Percentiles rank a stretch among this genome's conserved stretches.
These are phyloP conservation scores for Pachypsylla venusta DNA, from an alignment of 1,140 invertebrate genomes.

Conservation along the genomic window DNA sequence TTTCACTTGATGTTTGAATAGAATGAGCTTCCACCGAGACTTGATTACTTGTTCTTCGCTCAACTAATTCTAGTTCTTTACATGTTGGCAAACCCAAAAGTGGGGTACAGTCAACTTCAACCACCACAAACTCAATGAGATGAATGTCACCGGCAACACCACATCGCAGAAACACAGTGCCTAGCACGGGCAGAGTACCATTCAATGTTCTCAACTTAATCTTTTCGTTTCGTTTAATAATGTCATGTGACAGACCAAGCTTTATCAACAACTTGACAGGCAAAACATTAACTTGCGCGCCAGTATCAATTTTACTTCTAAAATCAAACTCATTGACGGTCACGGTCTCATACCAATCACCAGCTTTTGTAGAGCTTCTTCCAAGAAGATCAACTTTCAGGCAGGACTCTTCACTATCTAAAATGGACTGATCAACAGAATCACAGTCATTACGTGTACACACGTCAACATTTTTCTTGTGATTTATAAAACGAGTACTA, in stretches of 20 bases:
- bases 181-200: not conserved
- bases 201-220: not conserved
- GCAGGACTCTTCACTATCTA: no score
- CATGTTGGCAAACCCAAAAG: slow-evolving; percentile 1
- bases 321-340: no score
- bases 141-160: not conserved
- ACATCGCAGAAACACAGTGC: not conserved
- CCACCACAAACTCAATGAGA: not conserved
- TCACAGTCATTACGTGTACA: no score
- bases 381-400: no score
- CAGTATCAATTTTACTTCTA: slow-evolving; percentile 19
- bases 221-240: no score
- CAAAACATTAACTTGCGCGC: slow-evolving; percentile 17
- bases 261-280: slow-evolving; percentile 7
- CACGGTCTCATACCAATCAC: no score
- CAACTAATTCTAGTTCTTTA: slow-evolving; percentile 20
- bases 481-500: no score
- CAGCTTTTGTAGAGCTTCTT: no score
- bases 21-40: not conserved
- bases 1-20: slow-evolving; percentile 3
- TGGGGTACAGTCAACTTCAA: not conserved
- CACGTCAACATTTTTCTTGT: no score
- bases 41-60: slow-evolving; percentile 17
- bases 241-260: no score
- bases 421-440: no score